Conservation (phyloP, 2,797 vertebrate species). For the Ciconia nigra region DNA sequence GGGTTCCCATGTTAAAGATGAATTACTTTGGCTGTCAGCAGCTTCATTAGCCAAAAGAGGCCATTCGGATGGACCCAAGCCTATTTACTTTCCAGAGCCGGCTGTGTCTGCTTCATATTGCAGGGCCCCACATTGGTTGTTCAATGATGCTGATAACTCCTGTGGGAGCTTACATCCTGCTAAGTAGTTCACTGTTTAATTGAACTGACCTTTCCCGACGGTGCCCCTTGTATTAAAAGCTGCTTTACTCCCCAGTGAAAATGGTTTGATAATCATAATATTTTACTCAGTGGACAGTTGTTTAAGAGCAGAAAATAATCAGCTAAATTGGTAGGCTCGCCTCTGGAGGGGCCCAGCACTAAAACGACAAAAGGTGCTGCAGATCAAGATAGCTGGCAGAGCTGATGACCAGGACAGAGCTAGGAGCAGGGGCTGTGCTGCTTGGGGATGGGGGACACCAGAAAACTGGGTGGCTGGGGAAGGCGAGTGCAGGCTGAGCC, state of each 20-base stretch:
- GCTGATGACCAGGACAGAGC: neutral
- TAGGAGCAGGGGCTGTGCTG: neutral
- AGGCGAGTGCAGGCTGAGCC: neutral
- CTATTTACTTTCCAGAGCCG: slow-evolving; percentile 1
- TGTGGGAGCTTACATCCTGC: slow-evolving; percentile 30
- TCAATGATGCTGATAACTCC: slow-evolving; percentile 46
- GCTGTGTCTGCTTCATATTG: neutral
- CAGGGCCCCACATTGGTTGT: neutral
- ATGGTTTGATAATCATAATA: slow-evolving; percentile 48
- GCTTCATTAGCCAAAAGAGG: slow-evolving; percentile 36
- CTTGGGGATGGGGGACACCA: neutral
- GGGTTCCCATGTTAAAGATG: neutral
- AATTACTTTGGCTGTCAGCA: slow-evolving; percentile 4
- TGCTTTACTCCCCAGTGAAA: slow-evolving; percentile 46
- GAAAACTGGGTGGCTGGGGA: neutral
- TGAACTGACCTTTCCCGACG: slow-evolving; percentile 41
- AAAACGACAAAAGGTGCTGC: neutral
- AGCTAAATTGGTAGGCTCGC: slow-evolving; percentile 5
- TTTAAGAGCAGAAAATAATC: slow-evolving; percentile 56
- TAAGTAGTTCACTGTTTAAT: slow-evolving; percentile 58
- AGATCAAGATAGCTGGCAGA: neutral
- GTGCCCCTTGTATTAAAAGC: slow-evolving; percentile 50
- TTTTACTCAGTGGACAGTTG: slow-evolving; percentile 52
- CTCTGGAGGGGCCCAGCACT: neutral
- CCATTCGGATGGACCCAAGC: neutral